Base-by-base conservation (phyloP, 2,113 vertebrate genomes). In the Elanus axillaris region DNA sequence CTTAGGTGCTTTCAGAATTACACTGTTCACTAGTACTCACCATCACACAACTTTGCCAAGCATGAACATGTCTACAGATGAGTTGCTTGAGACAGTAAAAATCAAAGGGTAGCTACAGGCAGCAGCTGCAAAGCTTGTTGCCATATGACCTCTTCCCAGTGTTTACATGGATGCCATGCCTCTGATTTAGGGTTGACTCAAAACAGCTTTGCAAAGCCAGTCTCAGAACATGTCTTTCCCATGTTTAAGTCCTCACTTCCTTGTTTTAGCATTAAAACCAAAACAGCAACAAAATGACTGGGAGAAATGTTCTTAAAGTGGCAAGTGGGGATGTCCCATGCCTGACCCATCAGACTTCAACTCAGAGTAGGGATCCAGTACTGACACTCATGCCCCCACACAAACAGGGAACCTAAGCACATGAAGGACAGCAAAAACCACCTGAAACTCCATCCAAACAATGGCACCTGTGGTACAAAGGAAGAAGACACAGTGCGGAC, bases 21-120 rank as follows among this genome's bases (percentile, higher is more conserved):
- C n/a, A 21, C 29, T 0, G 0, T 31, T 50, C 42, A 13, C 26
- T 23, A 11, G 9, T 6, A 18, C 55, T 84, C 42, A 4, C 58
- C 9, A 8, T n/a, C 79, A 60, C 18, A 11, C 34, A 26, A 3
- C 60, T 52, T 36, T 9, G 47, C 42, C 0, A 2, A 71, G 42
- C 78, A 40, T 6, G 15, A 50, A 36, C 43, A 52, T 11, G 47
- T 23, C 81, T 50, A 73, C 50, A 55, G n/a, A 60, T 0, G 0
- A 56, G 31, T 48, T 60, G 64, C 59, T 78, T 53, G 15, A 20
- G 40, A 60, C 60, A 60, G 58, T 43, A 52, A 68, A 86, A 79
- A n/a, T 8, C 20, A 1, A 52, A 31, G 59, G 29, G n/a, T 13
- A 42, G 45, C 34, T 66, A 34, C 21, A 43, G 58, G 55, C 60